phyloP scores from a whole-genome alignment of 2,797 vertebrate genomes.

The Pempheris klunzingeri region DNA sequence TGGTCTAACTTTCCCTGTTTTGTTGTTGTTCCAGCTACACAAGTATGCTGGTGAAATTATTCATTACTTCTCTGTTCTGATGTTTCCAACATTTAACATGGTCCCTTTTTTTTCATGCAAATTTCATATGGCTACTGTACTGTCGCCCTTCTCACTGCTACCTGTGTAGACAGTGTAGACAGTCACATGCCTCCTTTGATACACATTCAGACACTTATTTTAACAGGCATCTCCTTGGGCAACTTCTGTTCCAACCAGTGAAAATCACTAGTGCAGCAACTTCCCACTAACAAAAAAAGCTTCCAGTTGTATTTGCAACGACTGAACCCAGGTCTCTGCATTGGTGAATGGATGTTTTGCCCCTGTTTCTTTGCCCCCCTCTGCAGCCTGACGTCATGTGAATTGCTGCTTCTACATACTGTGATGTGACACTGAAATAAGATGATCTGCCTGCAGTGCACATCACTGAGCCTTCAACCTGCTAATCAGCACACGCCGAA shows the following conservation, averaged over 20 bases:
- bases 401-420: neutral
- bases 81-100: neutral
- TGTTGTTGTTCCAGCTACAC: neutral
- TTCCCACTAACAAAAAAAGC: neutral
- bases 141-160: neutral
- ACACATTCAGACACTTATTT: conserved; percentile 5
- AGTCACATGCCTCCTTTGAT: neutral
- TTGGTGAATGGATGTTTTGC: conserved; percentile 27
- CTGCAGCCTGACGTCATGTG: conserved; percentile 22
- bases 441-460: conserved; percentile 22
- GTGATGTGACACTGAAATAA: conserved; percentile 34
- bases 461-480: conserved; percentile 20
- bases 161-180: neutral
- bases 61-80: neutral
- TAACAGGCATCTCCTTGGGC: neutral
- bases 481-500: conserved; percentile 13
- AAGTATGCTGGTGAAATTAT: neutral
- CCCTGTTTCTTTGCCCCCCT: neutral
- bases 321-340: neutral
- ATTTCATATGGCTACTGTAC: neutral
- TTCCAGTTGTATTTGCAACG: neutral
- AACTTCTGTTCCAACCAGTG: neutral
- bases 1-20: neutral
- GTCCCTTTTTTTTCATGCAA: neutral
- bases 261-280: neutral